Base-by-base conservation (phyloP, 2,797 vertebrate species). In the Phoeniculus purpureus region DNA sequence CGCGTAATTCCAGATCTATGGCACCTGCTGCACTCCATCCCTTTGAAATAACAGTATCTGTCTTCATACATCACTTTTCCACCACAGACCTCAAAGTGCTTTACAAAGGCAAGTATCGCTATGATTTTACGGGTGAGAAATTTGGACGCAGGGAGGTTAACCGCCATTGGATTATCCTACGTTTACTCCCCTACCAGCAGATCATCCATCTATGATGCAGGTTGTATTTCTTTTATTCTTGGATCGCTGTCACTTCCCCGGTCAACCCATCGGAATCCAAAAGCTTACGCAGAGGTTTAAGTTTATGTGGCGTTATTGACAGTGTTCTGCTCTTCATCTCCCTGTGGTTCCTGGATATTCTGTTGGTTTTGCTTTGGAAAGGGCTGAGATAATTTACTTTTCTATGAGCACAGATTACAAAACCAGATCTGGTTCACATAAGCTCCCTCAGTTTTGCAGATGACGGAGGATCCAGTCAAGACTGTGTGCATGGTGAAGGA, bases 291-390 rank as follows among this genome's bases (percentile, higher is more conserved):
- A 87, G 55, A 75, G 59, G 66, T 81, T 91, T 76, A 80, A 95
- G 92, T 90, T 95, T 90, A 91, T 82, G 88, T 92, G 92, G 72
- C 95, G 88, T 71, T 94, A 85, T 81, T 93, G 91, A 91, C 84
- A 78, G 65, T 77, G 91, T 85, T 94, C 90, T 93, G 86, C 45
- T 95, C 78, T 93, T 91, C 72, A 78, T 93, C 90, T 93, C 70
- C 40, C 84, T 47, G 68, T 66, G 17, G 29, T 92, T 94, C 75
- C 83, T 94, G 91, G 94, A 92, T 93, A 95, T 75, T 84, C 81
- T 81, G 73, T 73, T 85, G 7, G 83, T 93, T 87, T 81, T 93
- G 90, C 66, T 87, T 93, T 74, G 65, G 58, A 79, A 91, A 86
- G 19, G 86, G 58, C 64, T 60, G 60, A 87, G 87, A 81, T 93